Evolutionary conservation across 1,140 invertebrate genomes (phyloP), one percentile per base, ranked within the genome.

Genomic region (Drosophila bocqueti): DNA sequence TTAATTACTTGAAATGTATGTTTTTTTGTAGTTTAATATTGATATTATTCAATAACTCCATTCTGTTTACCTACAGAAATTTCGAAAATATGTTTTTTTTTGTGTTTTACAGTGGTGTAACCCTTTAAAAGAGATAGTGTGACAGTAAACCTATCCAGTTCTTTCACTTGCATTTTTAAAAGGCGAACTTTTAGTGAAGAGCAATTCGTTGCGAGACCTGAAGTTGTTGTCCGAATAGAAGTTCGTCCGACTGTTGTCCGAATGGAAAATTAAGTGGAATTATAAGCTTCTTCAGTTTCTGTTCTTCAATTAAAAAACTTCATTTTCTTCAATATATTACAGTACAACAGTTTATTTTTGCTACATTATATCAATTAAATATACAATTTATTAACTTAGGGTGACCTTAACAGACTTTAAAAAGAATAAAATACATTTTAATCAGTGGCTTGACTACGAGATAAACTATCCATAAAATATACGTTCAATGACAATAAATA

Each of bases 361-460:
- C 62, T 54, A 76, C 34, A 6, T 40, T 7, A 45, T 34, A 15
- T 54, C 46, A 46, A 29, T 58, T 15, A 36, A 36, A 21, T 46
- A 73, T 24, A 46, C 18, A 47, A 26, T 58, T 18, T 59, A 58
- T 66, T 75, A 66, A n/a, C 29, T 24, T 73, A 62, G 18, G 34
- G 43, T 38, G 29, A 46, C 40, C 45, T 60, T 61, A 52, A 60
- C 42, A 64, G 46, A 31, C 16, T 49, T 42, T 42, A 54, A 36
- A 74, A 57, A 66, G 66, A 82, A 64, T 87, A 64, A 59, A 63
- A 75, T 89, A 80, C 29, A 40, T 67, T 89, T 62, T 89, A 89
- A 89, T 87, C 83, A 87, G 83, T 86, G 83, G 83, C 80, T 76
- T 86, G 49, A 60, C 77, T 73, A 77, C 62, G 65, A 73, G 16